These are phyloP conservation scores for Mercenaria mercenaria DNA, from an alignment of 1,140 invertebrate species.

Conservation along the genomic window DNA sequence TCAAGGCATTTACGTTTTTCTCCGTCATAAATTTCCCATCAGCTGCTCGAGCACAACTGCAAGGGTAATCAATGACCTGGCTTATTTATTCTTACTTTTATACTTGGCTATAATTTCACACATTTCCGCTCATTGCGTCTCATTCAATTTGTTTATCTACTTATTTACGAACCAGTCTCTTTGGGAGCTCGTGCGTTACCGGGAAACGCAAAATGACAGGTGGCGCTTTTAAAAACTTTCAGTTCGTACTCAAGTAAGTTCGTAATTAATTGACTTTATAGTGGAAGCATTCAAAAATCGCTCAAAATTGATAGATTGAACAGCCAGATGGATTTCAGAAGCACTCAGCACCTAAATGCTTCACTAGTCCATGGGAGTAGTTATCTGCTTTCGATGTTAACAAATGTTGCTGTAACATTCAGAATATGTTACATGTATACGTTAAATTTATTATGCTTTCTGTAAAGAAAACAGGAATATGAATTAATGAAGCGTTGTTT, in stretches of 20 bases:
- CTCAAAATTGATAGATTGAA: slow-evolving; percentile 42
- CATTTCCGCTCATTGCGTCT: slow-evolving; percentile 58
- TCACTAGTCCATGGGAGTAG: not conserved
- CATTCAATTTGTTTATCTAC: slow-evolving; percentile 60
- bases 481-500: no score
- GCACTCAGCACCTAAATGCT: slow-evolving; percentile 16
- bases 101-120: slow-evolving; percentile 63
- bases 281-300: slow-evolving; percentile 38
- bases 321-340: slow-evolving; percentile 28
- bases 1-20: not conserved
- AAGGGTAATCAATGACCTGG: slow-evolving; percentile 28
- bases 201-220: slow-evolving; percentile 41
- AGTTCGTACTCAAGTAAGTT: slow-evolving; percentile 13
- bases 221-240: slow-evolving; percentile 53
- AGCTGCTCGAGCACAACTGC: slow-evolving; percentile 38
- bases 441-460: no score
- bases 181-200: slow-evolving; percentile 30
- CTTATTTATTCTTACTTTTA: slow-evolving; percentile 44
- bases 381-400: not conserved
- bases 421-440: no score
- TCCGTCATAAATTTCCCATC: not conserved
- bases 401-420: no score
- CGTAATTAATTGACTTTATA: slow-evolving; percentile 47
- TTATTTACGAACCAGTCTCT: slow-evolving; percentile 51
- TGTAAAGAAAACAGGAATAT: no score